Base-by-base conservation (phyloP, 2,113 vertebrate species). In the Antennarius striatus region DNA sequence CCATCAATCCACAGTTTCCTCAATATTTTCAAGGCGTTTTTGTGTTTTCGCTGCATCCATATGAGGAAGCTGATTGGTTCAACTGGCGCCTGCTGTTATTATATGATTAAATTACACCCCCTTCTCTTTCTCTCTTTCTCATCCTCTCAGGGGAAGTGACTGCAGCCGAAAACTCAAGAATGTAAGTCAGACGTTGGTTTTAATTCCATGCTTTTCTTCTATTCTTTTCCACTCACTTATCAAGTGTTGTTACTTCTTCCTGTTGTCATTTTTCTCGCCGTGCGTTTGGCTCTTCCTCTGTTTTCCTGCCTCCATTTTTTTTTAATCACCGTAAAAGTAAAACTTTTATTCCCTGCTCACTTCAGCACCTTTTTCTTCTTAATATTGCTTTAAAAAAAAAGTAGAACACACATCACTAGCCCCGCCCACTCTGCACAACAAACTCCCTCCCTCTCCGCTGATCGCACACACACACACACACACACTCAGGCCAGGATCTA, bases 101-200 rank as follows among this genome's bases (percentile, higher is more conserved):
- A 63, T 53, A 62, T 39, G 40, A 70, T 48, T 56, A 12, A 65
- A 71, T 50, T 47, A 16, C 49, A 45, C 15, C 61, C n/a, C 74
- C 47, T 57, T n/a, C 40, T 51, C 4, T 68, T 40, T 63, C 45
- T 58, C 32, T 64, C 10, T 83, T 75, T 7, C 30, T 36, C 7
- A 2, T 39, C 6, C 64, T 75, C 51, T 70, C 91, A 98, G 96
- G 92, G 93, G 89, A 80, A 80, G 76, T 58, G 96, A 98, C 90
- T 94, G 63, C 86, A 95, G 89, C 87, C 92, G 95, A 86, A 99
- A 96, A 81, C 93, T 98, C 79, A 96, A 95, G 93, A 96, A 98
- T 92, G 96, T 98, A 94, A 98, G 97, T 98, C 22, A 22, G 22
- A 22, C 22, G 2, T 22, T 22, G 1, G 1, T 22, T 22, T 22